Percentiles rank a stretch among this genome's conserved stretches.
Conservation (phyloP, 1,140 invertebrate species). For the Ips typographus region DNA sequence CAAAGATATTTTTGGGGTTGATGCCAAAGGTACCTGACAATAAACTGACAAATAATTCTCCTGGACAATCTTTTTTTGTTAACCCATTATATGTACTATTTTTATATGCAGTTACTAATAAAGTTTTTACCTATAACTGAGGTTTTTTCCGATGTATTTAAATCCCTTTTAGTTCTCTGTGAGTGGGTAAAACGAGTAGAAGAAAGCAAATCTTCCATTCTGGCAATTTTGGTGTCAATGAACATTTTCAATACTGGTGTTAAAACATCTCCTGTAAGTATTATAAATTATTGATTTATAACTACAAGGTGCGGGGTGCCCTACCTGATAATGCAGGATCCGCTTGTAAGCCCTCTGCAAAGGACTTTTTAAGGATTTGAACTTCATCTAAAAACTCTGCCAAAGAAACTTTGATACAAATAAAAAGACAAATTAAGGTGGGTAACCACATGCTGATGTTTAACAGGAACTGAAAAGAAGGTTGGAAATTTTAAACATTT, state of each 20-base stretch:
- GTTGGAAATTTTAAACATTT: background rate
- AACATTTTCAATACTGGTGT: too few relatives aligned
- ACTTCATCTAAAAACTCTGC: conserved; percentile 12
- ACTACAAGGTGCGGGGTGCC: background rate
- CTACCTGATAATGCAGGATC: conserved; percentile 40
- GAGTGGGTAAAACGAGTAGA: too few relatives aligned
- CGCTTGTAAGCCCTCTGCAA: conserved; percentile 41
- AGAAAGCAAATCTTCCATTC: too few relatives aligned
- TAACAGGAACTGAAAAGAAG: too few relatives aligned
- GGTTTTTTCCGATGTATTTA: too few relatives aligned
- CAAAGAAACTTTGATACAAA: conserved; percentile 1
- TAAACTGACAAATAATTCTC: too few relatives aligned
- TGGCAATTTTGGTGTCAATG: too few relatives aligned
- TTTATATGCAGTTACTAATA: too few relatives aligned
- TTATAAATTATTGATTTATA: background rate
- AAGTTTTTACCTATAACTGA: too few relatives aligned
- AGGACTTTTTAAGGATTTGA: conserved; percentile 7
- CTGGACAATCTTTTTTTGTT: background rate
- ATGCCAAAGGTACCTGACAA: conserved; percentile 44
- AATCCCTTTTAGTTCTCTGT: too few relatives aligned
- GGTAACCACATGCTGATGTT: conserved; percentile 4
- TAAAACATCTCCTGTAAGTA: too few relatives aligned
- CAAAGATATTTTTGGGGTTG: conserved; percentile 76
- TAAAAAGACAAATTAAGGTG: conserved; percentile 7
- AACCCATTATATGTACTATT: background rate